Evolutionary conservation across 2,888 invertebrate species (phyloP).

Genomic region (Eristalis arbustorum): DNA sequence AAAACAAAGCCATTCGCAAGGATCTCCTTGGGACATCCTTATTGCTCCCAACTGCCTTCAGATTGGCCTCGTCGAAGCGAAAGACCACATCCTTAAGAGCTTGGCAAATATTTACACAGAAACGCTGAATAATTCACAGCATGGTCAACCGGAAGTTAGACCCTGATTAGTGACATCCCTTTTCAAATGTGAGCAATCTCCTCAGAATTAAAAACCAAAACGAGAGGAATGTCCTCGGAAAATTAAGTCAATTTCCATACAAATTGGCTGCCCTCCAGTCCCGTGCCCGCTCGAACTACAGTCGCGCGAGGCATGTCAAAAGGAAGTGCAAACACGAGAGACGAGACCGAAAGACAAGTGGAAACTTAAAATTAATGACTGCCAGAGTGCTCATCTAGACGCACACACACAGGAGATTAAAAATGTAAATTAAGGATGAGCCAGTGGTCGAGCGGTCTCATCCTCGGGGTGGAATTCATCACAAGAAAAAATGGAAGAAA

Average conservation of each 20-base stretch:
- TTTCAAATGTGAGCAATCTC: not conserved
- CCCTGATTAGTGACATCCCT: not conserved
- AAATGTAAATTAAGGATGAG: slow-evolving; percentile 52
- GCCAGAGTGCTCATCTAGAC: not conserved
- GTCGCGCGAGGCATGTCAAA: not conserved
- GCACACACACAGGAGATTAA: slow-evolving; percentile 52
- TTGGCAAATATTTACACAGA: not conserved
- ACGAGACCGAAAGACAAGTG: slow-evolving; percentile 8
- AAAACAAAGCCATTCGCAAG: not conserved
- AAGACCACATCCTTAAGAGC: not conserved
- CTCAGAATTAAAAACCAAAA: not conserved
- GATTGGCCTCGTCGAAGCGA: not conserved
- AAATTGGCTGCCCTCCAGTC: not conserved
- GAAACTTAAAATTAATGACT: slow-evolving; percentile 33
- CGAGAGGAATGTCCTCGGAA: not conserved
- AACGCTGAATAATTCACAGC: slow-evolving; percentile 19
- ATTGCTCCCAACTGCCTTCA: not conserved
- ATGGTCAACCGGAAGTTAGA: slow-evolving; percentile 10
- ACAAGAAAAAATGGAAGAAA: not conserved
- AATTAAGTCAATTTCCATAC: not conserved
- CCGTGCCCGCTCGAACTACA: not conserved
- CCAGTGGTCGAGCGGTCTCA: not conserved
- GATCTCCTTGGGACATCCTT: not conserved
- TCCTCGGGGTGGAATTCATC: slow-evolving; percentile 18
- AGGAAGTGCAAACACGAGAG: not conserved